Evolutionary conservation across 2,888 invertebrate genomes (phyloP), one percentile per base, ranked within the genome.

Genomic region (Incurvaria masculella): DNA sequence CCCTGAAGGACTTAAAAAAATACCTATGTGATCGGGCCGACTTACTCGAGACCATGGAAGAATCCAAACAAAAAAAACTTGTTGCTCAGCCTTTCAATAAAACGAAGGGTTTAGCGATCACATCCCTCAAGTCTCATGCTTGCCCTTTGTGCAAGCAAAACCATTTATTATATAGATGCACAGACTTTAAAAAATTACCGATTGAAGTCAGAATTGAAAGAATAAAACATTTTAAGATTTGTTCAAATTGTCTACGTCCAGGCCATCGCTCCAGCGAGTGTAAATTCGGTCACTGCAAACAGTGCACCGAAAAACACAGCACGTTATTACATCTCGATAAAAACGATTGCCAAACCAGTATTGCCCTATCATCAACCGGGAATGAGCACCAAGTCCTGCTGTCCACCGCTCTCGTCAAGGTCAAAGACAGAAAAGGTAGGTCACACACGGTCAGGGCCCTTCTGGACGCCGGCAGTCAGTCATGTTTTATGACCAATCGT

Each of bases 371-470:
- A 4, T 14, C 14, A 3, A 33, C 11, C 3, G 14, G 11, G 3
- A 33, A 33, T 11, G 33, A 23, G 5, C 23, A 23, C 23, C 5
- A 6, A 11, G 19, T 20, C 33, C 5, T 38, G 42, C 53, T 55
- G 8, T 54, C 54, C 53, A 56, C 56, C 53, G 50, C 47, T 10
- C n/a, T 47, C 42, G 47, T 44, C 42, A 44, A 41, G 23, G 47
- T 50, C 27, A 16, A 11, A 10, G 50, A 47, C 41, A 17, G 21
- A 6, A 19, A 47, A 17, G 50, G 50, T n/a, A 44, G 21, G 4
- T 19, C 41, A 21, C 47, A 45, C 19, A n/a, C 39, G 11, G 49
- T 42, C 38, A 38, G 49, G 16, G 20, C 42, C 19, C 42, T 48
- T 2, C 42, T 48, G 17, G 48, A 48, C 42, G 46, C 40, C 42